Base-by-base conservation (phyloP, 64 coral and sea anemone genomes). In the Acropora yongei region DNA sequence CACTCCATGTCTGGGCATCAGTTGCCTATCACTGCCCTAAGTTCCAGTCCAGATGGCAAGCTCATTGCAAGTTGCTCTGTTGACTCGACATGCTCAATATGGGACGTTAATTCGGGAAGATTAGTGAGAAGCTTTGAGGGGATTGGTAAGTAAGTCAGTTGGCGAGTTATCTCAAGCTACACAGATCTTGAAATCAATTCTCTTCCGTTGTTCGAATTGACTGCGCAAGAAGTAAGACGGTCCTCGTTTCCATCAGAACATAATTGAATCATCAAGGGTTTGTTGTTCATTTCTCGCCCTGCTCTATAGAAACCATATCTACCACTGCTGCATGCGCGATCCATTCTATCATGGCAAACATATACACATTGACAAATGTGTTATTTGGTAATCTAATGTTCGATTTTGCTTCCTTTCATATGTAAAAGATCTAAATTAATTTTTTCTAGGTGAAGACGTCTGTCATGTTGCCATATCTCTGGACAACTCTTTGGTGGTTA, bases 61-160 rank as follows among this genome's bases (percentile, higher is more conserved):
- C 77, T 96, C 20, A 91, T 96, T 7, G 94, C 67, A 18, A 96
- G 94, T 86, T 79, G 86, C 19, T 92, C 90, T 6, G 20, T 55
- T 82, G 94, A 96, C 67, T 83, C 50, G n/a, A 87, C 94, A 44
- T 92, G 90, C 49, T 66, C 84, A 57, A 44, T 96, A 41, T 96
- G 94, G 94, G 87, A 96, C 53, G 90, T 96, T 6, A 74, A 79
- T 68, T 89, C 94, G 53, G 94, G 94, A n/a, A 92, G 90, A 86
- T 58, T 96, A 72, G 72, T 96, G 13, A 90, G 94, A 47, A 68
- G 80, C 8, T 47, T 93, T 16, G 94, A 96, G 47, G 77, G 82
- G 60, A 60, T 88, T 49, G 94, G 94, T 96, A 84, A 79, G 86
- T 89, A 10, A 60, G 14, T 20, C 17, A 71, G 63, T 13, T 68